Conservation (phyloP, 2,888 invertebrate genomes). For the Polyommatus icarus region DNA sequence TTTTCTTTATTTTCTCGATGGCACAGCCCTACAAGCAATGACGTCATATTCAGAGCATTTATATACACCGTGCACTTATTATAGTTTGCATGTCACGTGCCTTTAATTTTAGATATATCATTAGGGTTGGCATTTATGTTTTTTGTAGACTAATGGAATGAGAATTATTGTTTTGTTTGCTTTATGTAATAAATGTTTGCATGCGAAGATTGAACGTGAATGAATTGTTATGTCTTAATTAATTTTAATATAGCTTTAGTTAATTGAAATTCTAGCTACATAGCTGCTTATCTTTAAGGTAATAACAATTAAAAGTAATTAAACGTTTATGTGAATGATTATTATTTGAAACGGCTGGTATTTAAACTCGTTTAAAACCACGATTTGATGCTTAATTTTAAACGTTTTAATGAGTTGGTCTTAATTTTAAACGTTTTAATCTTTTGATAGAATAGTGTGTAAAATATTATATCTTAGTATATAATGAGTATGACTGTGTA, state of each 20-base stretch:
- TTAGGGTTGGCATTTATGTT: slow-evolving; percentile 18
- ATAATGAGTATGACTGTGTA: too few relatives aligned
- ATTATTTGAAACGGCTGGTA: slow-evolving; percentile 4
- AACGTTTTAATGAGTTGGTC: background rate
- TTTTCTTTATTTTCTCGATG: background rate
- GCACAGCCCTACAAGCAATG: background rate
- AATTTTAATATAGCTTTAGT: background rate
- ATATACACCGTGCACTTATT: background rate
- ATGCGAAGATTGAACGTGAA: slow-evolving; percentile 9
- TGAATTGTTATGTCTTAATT: slow-evolving; percentile 19
- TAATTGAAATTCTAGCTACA: background rate
- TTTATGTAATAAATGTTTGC: slow-evolving; percentile 21
- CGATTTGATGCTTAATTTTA: background rate
- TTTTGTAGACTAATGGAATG: slow-evolving; percentile 22
- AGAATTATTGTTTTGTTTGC: slow-evolving; percentile 24
- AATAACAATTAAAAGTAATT: slow-evolving; percentile 2
- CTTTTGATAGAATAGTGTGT: background rate
- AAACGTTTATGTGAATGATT: background rate
- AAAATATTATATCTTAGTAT: too few relatives aligned
- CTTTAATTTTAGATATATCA: slow-evolving; percentile 29
- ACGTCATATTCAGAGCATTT: slow-evolving; percentile 16
- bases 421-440: too few relatives aligned
- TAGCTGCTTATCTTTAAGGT: background rate
- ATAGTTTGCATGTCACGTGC: slow-evolving; percentile 1
- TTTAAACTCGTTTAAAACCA: background rate